Evolutionary conservation across 2,888 invertebrate genomes (phyloP).

Genomic region (Hyppa rectilinea): DNA sequence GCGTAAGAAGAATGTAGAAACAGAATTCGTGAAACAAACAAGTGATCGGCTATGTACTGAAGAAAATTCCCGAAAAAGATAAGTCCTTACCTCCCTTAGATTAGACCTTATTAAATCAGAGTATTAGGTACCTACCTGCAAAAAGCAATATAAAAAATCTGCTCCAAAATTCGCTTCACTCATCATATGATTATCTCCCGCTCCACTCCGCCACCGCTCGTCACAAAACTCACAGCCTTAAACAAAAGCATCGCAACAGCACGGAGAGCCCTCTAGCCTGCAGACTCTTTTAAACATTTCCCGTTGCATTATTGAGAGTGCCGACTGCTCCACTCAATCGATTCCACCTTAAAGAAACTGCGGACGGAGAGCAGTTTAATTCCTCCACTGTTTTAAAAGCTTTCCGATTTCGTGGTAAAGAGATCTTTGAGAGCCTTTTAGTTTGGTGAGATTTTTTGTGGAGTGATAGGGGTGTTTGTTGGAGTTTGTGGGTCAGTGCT

Average conservation of each 20-base stretch:
- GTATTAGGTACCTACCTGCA: too few relatives aligned
- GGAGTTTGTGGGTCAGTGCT: background rate
- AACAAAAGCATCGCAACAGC: slow-evolving; percentile 73
- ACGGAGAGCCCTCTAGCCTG: slow-evolving; percentile 65
- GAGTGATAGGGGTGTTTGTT: background rate
- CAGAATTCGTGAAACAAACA: too few relatives aligned
- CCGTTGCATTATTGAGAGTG: slow-evolving; percentile 71
- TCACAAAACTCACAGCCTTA: slow-evolving; percentile 41
- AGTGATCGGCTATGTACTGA: too few relatives aligned
- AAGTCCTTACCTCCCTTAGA: too few relatives aligned
- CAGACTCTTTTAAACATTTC: slow-evolving; percentile 79
- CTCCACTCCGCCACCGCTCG: slow-evolving; percentile 1
- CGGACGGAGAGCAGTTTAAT: slow-evolving; percentile 60
- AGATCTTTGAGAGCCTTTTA: slow-evolving; percentile 47
- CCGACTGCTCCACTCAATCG: slow-evolving; percentile 71
- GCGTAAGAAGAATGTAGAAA: too few relatives aligned
- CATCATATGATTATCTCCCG: too few relatives aligned
- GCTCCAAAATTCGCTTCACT: too few relatives aligned
- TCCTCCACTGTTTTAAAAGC: slow-evolving; percentile 65
- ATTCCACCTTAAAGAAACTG: slow-evolving; percentile 69
- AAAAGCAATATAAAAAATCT: too few relatives aligned
- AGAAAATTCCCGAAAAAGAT: too few relatives aligned
- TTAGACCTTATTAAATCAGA: too few relatives aligned
- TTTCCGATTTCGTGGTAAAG: slow-evolving; percentile 44
- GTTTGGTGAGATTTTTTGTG: slow-evolving; percentile 12